These are phyloP conservation scores for Calliopum simillimum DNA, from an alignment of 2,888 invertebrate genomes.

Conservation along the genomic window DNA sequence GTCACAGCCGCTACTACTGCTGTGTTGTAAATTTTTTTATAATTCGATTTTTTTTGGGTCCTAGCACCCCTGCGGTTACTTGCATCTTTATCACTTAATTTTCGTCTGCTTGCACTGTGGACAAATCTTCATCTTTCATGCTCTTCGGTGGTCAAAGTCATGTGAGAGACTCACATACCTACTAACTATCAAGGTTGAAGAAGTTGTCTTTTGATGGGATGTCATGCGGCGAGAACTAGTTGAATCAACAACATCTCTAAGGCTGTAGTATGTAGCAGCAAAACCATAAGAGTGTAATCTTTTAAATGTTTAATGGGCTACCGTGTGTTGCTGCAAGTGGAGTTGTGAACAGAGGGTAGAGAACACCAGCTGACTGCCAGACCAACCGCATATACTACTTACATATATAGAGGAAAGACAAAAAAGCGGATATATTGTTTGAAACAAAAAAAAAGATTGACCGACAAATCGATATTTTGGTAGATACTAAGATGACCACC, in stretches of 20 bases:
- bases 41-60: not conserved
- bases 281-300: slow-evolving; percentile 47
- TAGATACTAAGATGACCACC: slow-evolving; percentile 37
- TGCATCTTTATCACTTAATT: slow-evolving; percentile 61
- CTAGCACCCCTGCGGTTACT: slow-evolving; percentile 38
- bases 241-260: slow-evolving; percentile 47
- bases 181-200: not conserved
- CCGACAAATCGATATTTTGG: slow-evolving; percentile 15
- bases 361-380: not conserved
- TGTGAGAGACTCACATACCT: not conserved
- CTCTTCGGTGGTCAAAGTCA: slow-evolving; percentile 22
- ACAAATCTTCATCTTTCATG: not conserved
- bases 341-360: no score
- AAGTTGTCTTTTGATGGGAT: slow-evolving; percentile 47
- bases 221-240: slow-evolving; percentile 59
- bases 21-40: not conserved
- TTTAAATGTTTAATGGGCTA: slow-evolving; percentile 36
- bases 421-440: not conserved
- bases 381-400: slow-evolving; percentile 48
- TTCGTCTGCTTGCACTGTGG: slow-evolving; percentile 43
- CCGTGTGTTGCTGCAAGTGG: slow-evolving; percentile 27
- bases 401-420: slow-evolving; percentile 12
- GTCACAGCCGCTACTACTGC: not conserved
- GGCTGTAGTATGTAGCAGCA: slow-evolving; percentile 12
- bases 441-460: not conserved